Percentiles rank a stretch among this genome's conserved stretches.
Conservation (phyloP, 2,113 vertebrate genomes). For the Amphiprion percula region DNA sequence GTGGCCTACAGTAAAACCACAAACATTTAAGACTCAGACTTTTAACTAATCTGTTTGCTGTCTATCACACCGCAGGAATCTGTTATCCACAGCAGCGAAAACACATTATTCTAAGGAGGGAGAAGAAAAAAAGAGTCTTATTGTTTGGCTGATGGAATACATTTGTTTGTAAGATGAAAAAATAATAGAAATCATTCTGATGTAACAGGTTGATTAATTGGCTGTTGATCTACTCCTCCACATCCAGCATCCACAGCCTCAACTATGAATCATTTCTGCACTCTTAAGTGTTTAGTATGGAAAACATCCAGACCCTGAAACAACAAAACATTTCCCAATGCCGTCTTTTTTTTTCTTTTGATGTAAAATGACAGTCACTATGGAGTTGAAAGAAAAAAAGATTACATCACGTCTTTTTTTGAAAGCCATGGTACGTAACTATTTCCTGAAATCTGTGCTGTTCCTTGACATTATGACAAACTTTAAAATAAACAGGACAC, state of each 20-base stretch:
- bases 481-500: neutral
- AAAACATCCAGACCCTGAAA: slow-evolving; percentile 7
- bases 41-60: slow-evolving; percentile 3
- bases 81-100: neutral
- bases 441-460: slow-evolving; percentile 20
- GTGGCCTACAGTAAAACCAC: slow-evolving; percentile 46
- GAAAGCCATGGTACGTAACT: neutral
- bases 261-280: slow-evolving; percentile 31
- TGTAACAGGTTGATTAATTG: slow-evolving; percentile 47
- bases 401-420: neutral
- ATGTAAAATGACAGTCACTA: slow-evolving; percentile 10
- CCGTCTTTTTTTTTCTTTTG: neutral
- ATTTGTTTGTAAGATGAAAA: neutral
- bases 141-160: neutral
- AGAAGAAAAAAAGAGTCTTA: neutral
- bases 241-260: slow-evolving; percentile 17
- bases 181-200: slow-evolving; percentile 6
- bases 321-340: slow-evolving; percentile 27
- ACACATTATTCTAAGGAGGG: neutral
- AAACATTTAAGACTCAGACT: slow-evolving; percentile 13
- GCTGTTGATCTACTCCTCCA: slow-evolving; percentile 33
- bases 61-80: neutral
- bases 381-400: neutral
- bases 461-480: neutral
- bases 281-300: slow-evolving; percentile 7